These are phyloP conservation scores for Drosophila dives DNA, from an alignment of 2,888 invertebrate species.

Conservation along the genomic window DNA sequence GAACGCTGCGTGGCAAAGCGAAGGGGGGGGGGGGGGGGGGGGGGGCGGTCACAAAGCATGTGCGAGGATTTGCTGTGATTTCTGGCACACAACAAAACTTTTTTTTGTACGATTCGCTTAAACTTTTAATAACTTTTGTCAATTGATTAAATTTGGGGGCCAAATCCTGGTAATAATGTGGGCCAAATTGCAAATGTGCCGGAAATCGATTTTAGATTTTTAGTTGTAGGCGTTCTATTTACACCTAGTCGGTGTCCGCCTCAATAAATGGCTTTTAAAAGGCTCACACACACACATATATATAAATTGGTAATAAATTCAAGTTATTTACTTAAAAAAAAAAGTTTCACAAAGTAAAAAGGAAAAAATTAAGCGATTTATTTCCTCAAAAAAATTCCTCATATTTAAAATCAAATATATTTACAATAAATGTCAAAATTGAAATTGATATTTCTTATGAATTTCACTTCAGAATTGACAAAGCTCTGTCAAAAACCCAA, in stretches of 20 bases:
- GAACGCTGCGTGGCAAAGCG: not conserved
- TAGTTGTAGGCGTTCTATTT: constrained; percentile 45
- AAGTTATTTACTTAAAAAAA: not conserved
- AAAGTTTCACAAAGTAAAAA: not conserved
- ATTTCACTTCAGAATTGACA: not conserved
- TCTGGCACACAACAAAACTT: constrained; percentile 55
- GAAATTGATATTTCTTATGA: not conserved
- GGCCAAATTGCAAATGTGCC: constrained; percentile 34
- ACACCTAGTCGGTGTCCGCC: constrained; percentile 3
- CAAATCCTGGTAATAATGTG: constrained; percentile 15
- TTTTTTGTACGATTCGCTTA: constrained; percentile 62
- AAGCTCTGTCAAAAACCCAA: not conserved
- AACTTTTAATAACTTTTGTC: constrained; percentile 80
- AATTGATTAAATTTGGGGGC: constrained; percentile 64
- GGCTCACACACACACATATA: not conserved
- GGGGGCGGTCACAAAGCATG: constrained; percentile 47
- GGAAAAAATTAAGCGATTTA: not conserved
- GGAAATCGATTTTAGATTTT: constrained; percentile 58
- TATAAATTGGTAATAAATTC: not conserved
- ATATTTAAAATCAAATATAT: not conserved
- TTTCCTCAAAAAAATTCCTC: too few relatives aligned
- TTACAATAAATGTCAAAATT: not conserved
- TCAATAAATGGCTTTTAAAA: not conserved
- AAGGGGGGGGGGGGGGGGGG: too few relatives aligned
- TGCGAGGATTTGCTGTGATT: constrained; percentile 67